Conservation (phyloP, 2,113 vertebrate genomes). For the Podiceps cristatus region DNA sequence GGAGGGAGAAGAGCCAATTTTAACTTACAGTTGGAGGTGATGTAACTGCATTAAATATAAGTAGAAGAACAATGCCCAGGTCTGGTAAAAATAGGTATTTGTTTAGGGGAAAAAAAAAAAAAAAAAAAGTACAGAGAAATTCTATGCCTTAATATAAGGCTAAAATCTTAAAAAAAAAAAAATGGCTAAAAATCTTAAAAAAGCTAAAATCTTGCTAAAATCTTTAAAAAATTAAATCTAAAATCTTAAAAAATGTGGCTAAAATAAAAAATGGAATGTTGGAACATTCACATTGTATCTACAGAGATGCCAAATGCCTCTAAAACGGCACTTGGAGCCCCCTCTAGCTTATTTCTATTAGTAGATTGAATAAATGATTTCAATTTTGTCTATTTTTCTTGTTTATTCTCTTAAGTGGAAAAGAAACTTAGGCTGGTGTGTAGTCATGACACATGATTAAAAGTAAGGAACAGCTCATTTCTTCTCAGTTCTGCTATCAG, state of each 20-base stretch:
- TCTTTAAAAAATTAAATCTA: background rate
- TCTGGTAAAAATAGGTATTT: background rate
- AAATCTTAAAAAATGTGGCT: background rate
- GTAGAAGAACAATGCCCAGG: background rate
- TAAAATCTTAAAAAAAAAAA: background rate
- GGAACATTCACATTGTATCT: background rate
- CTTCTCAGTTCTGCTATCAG: background rate
- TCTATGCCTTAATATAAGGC: background rate
- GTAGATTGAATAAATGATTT: background rate
- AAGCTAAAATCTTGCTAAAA: background rate
- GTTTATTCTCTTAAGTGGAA: background rate
- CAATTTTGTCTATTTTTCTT: background rate
- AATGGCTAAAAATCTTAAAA: background rate
- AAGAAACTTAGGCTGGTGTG: background rate
- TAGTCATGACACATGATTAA: background rate
- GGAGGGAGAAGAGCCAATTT: background rate
- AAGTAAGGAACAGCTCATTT: accelerated
- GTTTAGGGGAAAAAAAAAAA: background rate
- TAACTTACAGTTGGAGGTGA: background rate
- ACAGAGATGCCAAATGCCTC: background rate
- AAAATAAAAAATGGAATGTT: background rate
- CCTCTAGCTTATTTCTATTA: background rate
- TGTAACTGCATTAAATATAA: background rate
- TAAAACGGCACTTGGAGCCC: background rate
- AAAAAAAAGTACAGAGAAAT: background rate